These are phyloP conservation scores for Pteronura brasiliensis DNA, from an alignment of 2,113 vertebrate species.

Conservation along the genomic window DNA sequence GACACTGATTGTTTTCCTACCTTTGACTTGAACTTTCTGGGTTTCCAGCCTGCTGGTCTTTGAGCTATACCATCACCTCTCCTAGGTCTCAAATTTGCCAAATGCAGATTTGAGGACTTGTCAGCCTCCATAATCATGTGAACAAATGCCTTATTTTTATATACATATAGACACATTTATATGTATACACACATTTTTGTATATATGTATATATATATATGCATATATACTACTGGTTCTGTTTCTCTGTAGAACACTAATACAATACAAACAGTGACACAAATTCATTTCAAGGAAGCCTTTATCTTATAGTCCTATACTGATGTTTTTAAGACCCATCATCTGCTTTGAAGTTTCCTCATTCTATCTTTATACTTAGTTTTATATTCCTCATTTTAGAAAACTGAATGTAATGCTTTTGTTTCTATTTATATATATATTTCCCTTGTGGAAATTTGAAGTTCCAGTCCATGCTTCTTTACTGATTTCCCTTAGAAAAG, in stretches of 20 bases:
- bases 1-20: background rate
- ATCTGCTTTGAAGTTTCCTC: background rate
- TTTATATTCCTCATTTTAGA: background rate
- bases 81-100: background rate
- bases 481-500: background rate
- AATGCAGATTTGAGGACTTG: background rate
- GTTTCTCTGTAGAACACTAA: background rate
- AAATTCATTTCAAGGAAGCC: background rate
- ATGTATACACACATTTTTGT: background rate
- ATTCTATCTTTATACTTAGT: background rate
- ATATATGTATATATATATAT: background rate
- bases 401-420: background rate
- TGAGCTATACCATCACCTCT: background rate
- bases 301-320: background rate
- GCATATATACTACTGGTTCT: background rate
- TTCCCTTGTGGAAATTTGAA: background rate
- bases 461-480: background rate
- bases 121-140: background rate
- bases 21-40: background rate
- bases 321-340: background rate
- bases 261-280: background rate
- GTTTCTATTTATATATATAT: background rate
- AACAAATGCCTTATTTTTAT: background rate
- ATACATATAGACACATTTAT: background rate
- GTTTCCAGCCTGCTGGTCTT: background rate